Base-by-base conservation (phyloP, 2,888 invertebrate species). In the Troides oblongomaculatus region DNA sequence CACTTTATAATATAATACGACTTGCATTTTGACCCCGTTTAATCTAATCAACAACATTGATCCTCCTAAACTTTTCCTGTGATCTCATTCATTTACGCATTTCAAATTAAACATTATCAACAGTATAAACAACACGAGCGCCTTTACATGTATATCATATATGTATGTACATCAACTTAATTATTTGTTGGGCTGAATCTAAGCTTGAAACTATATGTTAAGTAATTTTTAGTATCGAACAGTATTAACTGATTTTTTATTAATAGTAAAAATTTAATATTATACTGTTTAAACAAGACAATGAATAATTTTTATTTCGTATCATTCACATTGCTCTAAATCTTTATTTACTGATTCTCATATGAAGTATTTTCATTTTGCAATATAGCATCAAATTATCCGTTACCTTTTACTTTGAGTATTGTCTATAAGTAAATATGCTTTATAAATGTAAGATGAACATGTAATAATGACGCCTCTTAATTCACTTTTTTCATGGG, bases 51-150 rank as follows among this genome's bases (percentile, higher is more conserved):
- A 78, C 81, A 78, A 84, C 82, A 80, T 84, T 86, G 85, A 83
- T 86, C 85, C 82, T 82, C 83, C 83, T 84, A 85, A 86, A 87
- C 79, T 84, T 86, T 87, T 88, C 87, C 86, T 84, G 81, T 87
- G 88, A 88, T 88, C 86, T 88, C 87, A 87, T 87, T 80, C 78
- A 77, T 81, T 75, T 84, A 82, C 82, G 83, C 82, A 79, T 77
- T 77, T 77, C 72, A 74, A 61, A 61, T 30, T 23, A 75, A 23
- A 58, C n/a, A 58, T 53, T 53, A 53, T 53, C n/a, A 53, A 18
- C n/a, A n/a, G 7, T 12, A n/a, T 53, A 53, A 53, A 53, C 53
- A 53, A 53, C 53, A 53, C 6, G 6, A 3, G 53, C 53, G 53
- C 18, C 12, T 53, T 53, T n/a, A n/a, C 7, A 6, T 53, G 53